A percentile compares a stretch with the other conserved stretches of the same genome.
phyloP scores from a whole-genome alignment of 2,888 invertebrate species.

The Vannuccia rotundouncinata region DNA sequence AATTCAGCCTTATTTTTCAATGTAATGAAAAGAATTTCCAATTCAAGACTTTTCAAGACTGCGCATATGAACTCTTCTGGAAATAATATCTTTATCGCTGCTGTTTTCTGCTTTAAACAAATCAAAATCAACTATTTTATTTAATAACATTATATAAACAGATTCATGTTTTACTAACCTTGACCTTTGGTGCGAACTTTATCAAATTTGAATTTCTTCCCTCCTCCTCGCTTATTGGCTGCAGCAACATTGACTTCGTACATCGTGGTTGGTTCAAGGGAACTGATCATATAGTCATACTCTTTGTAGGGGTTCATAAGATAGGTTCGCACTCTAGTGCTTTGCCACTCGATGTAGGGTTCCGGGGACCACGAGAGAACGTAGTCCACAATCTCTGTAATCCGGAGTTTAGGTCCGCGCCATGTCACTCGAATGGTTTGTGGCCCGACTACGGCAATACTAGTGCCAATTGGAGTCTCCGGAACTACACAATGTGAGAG shows the following conservation, averaged over 20 bases:
- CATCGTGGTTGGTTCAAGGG: background rate
- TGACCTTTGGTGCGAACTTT: conserved; percentile 14
- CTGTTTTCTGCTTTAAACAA: too few species aligned
- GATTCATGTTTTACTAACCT: too few species aligned
- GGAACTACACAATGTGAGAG: too few species aligned
- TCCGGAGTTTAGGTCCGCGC: background rate
- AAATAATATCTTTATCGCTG: too few species aligned
- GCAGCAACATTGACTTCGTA: background rate
- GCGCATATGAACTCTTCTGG: too few species aligned
- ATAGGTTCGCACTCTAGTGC: background rate
- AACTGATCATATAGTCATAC: background rate
- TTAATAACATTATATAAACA: too few species aligned
- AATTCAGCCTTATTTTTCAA: too few species aligned
- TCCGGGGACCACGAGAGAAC: background rate
- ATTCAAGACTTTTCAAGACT: too few species aligned
- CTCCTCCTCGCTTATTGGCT: background rate
- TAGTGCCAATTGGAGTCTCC: background rate
- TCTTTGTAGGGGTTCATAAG: background rate
- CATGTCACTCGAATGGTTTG: background rate
- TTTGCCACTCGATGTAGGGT: background rate
- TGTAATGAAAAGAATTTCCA: too few species aligned
- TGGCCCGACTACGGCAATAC: background rate
- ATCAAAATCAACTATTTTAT: too few species aligned
- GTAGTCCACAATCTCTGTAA: background rate
- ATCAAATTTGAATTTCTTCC: background rate